Evolutionary conservation across 2,797 vertebrate genomes (phyloP), one percentile per base, ranked within the genome.

Genomic region (Tarsius wallacei): DNA sequence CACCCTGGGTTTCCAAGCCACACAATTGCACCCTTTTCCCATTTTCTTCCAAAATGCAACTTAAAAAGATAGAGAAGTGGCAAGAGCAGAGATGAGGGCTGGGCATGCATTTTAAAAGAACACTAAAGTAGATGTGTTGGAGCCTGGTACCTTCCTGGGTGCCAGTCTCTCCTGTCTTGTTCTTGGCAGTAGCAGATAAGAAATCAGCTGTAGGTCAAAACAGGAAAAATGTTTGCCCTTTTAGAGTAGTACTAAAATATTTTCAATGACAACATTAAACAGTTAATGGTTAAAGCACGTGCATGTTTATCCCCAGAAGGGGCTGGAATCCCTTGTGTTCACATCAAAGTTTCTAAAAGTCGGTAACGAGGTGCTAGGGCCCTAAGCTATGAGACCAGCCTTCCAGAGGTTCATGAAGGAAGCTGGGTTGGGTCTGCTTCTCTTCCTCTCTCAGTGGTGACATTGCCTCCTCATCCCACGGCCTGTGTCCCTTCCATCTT

Each of bases 161-260:
- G 90, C 85, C 57, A 28, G 22, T 51, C 31, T 93, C 93, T 66
- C n/a, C 86, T 78, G 82, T 97, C 90, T 96, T 82, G 15, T 88
- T 95, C 47, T 97, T 96, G 96, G 89, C 66, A 92, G 51, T n/a
- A 57, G 80, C 33, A 87, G 70, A 81, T 93, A 87, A 96, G 87
- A 87, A 93, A 87, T 81, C 61, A 80, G 66, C 74, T 55, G 19
- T 33, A 31, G 70, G 84, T 70, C 70, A 57, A 64, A 21, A 14
- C n/a, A 3, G 57, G 47, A 77, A 91, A 76, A 68, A 77, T 57
- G 83, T 70, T 64, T 36, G 31, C 51, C 49, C 70, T 92, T 87
- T 80, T 73, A 82, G 19, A 86, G 26, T 33, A 68, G 31, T 78
- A 66, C 76, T 74, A 82, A 92, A 94, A 91, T 83, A 55, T 96